Evolutionary conservation across 2,113 vertebrate genomes (phyloP), one percentile per base, ranked within the genome.

Genomic region (Corythoichthys haematopterus): DNA sequence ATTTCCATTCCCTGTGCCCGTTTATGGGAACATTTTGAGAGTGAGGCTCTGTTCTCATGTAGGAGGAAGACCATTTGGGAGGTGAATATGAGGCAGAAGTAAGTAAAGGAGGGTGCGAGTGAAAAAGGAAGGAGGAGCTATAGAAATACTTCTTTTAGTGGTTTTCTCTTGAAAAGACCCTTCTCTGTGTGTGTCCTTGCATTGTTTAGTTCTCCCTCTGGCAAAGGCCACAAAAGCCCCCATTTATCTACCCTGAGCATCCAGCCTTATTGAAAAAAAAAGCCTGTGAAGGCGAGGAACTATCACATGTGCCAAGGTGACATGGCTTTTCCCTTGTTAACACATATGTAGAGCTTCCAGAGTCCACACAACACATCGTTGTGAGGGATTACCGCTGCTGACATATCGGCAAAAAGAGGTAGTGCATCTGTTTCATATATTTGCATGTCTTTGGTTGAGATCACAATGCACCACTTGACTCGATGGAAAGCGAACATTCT

Each of bases 381-480:
- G 81, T 79, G 82, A 79, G 71, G 81, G 80, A 90, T 88, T 87
- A 81, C 70, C 79, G 59, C 84, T 69, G 65, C 68, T 28, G 73
- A 87, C 79, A 83, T 84, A 81, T 2, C 28, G 51, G 65, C 38
- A 80, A 83, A 76, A 77, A 82, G 65, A 72, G 71, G 79, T 63
- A 85, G 81, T 87, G 80, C 90, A 90, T 90, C 86, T 91, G 88
- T 82, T 88, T 79, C 73, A 66, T 78, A 82, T 87, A 90, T 90
- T 88, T 87, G 88, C 90, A 90, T 90, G 85, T 90, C 88, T 91
- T 89, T 90, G 78, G 82, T 79, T 50, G 72, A 76, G 72, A 74
- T 81, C 83, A 88, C 86, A 90, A 90, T 88, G 80, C 79, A 74
- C 68, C 87, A 90, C 89, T 91, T 89, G 85, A 89, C 88, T 91